Evolutionary conservation across 2,797 vertebrate genomes (phyloP).

Genomic region (Poeciliopsis paucimaculata): DNA sequence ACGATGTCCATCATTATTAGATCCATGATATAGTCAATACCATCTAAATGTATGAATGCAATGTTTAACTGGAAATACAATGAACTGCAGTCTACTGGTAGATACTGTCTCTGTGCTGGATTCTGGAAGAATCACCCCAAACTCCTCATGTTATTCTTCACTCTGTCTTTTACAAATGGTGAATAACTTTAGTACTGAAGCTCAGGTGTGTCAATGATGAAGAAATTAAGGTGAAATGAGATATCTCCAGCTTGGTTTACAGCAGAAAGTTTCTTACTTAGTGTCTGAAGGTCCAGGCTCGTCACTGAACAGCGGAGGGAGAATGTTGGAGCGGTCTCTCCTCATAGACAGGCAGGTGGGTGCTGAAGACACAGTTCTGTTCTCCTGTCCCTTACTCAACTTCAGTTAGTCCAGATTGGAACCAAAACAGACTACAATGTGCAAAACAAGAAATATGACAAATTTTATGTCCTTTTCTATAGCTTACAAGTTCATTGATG

Average conservation of each 20-base stretch:
- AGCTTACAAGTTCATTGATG: neutral
- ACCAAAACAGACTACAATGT: neutral
- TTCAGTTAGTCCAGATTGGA: neutral
- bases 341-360: neutral
- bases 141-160: neutral
- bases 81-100: too few relatives aligned
- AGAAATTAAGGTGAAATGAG: neutral
- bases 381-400: neutral
- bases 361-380: neutral
- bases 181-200: neutral
- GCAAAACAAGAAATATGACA: neutral
- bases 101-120: too few relatives aligned
- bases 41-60: too few relatives aligned
- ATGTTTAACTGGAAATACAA: too few relatives aligned
- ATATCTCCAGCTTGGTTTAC: neutral
- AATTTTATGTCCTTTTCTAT: neutral
- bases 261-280: neutral
- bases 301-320: neutral
- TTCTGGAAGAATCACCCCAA: neutral
- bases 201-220: neutral
- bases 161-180: neutral
- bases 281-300: neutral
- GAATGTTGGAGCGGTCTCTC: neutral
- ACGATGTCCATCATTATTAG: too few relatives aligned
- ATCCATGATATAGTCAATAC: too few relatives aligned